Conservation (phyloP, 1,140 invertebrate genomes). For the Scaptomyza graminum region DNA sequence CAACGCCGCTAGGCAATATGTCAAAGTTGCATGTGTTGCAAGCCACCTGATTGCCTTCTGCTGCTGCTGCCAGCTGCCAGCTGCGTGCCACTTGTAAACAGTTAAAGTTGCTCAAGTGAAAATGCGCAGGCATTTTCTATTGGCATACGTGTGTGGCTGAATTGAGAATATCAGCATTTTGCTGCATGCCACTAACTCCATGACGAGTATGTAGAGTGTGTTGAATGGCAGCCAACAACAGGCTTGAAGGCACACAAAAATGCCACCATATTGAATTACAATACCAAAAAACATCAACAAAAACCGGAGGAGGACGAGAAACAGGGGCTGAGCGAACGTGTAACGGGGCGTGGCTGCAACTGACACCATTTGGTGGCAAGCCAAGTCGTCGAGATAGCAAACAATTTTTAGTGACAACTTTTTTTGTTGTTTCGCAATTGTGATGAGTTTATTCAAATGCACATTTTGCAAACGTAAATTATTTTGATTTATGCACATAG, state of each 20-base stretch:
- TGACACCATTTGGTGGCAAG: constrained; percentile 42
- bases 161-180: constrained; percentile 12
- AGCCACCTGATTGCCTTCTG: constrained; percentile 34
- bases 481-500: constrained; percentile 70
- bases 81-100: constrained; percentile 44
- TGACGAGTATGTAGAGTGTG: constrained; percentile 19
- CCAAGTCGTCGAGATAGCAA: constrained; percentile 16
- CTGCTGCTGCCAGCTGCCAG: constrained; percentile 8
- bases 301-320: neutral
- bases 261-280: constrained; percentile 47
- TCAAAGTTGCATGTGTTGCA: constrained; percentile 51
- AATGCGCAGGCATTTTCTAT: constrained; percentile 66
- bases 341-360: constrained; percentile 28
- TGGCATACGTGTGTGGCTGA: constrained; percentile 50
- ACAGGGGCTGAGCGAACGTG: neutral
- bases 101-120: constrained; percentile 53
- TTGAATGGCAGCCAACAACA: constrained; percentile 53
- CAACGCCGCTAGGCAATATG: constrained; percentile 58
- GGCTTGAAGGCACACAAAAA: constrained; percentile 12
- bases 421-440: neutral
- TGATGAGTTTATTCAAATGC: constrained; percentile 45
- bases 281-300: constrained; percentile 15
- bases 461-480: constrained; percentile 60
- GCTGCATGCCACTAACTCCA: constrained; percentile 11
- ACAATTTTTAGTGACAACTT: constrained; percentile 39